A percentile compares a stretch with the other conserved stretches of the same genome.
phyloP scores from a whole-genome alignment of 2,113 vertebrate species.

The Apeltes quadracus region DNA sequence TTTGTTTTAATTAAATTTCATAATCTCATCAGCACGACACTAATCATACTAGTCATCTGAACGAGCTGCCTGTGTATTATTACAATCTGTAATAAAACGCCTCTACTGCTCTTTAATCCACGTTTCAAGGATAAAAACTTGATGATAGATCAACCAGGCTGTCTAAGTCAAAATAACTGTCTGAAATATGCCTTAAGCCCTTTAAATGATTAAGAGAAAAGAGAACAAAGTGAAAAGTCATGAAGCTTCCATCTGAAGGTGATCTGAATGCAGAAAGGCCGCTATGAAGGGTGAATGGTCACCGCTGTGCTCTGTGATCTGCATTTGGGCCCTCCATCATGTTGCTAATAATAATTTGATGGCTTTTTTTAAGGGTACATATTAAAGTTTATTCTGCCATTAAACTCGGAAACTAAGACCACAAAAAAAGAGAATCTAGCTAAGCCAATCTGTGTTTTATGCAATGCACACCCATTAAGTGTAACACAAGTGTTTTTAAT shows the following conservation, averaged over 20 bases:
- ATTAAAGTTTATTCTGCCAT: not conserved
- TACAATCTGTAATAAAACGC: not conserved
- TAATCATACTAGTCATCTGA: not conserved
- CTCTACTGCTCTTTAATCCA: not conserved
- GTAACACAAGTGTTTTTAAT: conserved; percentile 21
- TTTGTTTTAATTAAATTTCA: conserved; percentile 12
- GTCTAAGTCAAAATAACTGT: not conserved
- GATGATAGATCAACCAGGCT: conserved; percentile 1
- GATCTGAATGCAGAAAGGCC: conserved; percentile 9
- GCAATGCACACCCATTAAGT: conserved; percentile 11
- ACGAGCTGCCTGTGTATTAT: conserved; percentile 4
- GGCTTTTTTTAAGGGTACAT: not conserved
- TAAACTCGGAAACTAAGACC: no score
- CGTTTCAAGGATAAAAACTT: conserved; percentile 5
- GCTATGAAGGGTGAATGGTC: not conserved
- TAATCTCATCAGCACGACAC: conserved; percentile 12
- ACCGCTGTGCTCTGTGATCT: not conserved
- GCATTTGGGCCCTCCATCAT: not conserved
- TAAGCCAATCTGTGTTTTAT: conserved; percentile 1
- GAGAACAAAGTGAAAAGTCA: not conserved
- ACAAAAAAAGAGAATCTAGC: no score
- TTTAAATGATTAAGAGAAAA: no score
- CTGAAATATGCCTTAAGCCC: not conserved
- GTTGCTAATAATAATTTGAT: not conserved
- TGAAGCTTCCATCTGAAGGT: not conserved